Percentiles rank a stretch among this genome's conserved stretches.
These are phyloP conservation scores for Tricholauxania praeusta DNA, from an alignment of 2,888 invertebrate species.

Conservation along the genomic window DNA sequence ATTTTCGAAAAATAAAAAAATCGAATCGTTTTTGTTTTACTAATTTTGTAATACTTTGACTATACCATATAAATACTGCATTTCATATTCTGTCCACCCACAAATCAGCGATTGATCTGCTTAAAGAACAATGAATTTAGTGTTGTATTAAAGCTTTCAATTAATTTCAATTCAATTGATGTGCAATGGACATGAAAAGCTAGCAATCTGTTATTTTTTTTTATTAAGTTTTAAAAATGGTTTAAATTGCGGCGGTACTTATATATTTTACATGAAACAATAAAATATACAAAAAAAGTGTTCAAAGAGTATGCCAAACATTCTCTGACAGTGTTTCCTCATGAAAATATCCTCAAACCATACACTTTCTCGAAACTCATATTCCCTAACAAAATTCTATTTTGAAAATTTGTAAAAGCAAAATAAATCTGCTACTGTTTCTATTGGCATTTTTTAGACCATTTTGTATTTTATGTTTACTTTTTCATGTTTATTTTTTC, in stretches of 20 bases:
- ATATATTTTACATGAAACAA: too few relatives aligned
- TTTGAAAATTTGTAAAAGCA: too few relatives aligned
- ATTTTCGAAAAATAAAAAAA: too few relatives aligned
- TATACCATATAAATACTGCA: not conserved
- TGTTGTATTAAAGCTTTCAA: not conserved
- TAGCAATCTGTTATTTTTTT: not conserved
- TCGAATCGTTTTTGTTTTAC: too few relatives aligned
- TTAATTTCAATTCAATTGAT: slow-evolving; percentile 16
- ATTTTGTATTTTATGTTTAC: too few relatives aligned
- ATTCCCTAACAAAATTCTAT: too few relatives aligned
- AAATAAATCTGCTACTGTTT: not conserved
- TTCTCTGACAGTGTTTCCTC: not conserved
- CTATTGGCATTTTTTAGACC: not conserved
- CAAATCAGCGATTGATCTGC: not conserved
- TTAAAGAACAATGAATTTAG: not conserved
- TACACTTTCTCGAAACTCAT: too few relatives aligned
- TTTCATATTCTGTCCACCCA: not conserved
- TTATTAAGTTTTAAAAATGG: not conserved
- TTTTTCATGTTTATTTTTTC: not conserved
- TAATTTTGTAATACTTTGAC: not conserved
- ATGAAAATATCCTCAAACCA: too few relatives aligned
- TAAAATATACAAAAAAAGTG: not conserved
- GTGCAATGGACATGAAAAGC: slow-evolving; percentile 4
- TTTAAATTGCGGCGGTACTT: too few relatives aligned
- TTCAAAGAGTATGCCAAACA: not conserved